Base-by-base conservation (phyloP, 2,797 vertebrate species). In the Sebastes oblongus region DNA sequence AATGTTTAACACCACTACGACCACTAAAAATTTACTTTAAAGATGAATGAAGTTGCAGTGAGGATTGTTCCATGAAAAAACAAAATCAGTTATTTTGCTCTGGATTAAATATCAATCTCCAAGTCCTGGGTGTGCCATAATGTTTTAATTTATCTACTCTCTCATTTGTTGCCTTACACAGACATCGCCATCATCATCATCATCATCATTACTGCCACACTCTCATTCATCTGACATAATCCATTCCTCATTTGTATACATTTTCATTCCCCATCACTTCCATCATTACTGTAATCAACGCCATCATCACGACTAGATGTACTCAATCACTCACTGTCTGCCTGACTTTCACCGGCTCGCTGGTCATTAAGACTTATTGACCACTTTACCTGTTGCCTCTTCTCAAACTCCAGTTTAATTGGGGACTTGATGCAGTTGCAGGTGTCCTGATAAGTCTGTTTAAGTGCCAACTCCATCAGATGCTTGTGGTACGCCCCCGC, bases 361-460 rank as follows among this genome's bases (percentile, higher is more conserved):
- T 32, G 7, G 13, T 55, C 9, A 75, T 80, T 55, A 74, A 42
- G 36, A 36, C 27, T 24, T 54, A 75, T 34, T 67, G 70, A 79
- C 16, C 39, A 58, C 42, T 72, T 90, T 96, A 99, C 98, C 97
- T 99, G 98, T 80, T 99, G 98, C 65, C 97, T 96, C 85, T 99
- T 99, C 91, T 99, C 98, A 93, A 98, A 99, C 81, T 99, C 98
- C 86, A 99, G 81, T 91, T 99, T 99, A 92, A 99, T 99, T 8
- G 98, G 97, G 12, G 98, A 99, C 90, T 99, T 99, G 94, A 99
- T 99, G 93, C 98, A 99, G 91, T 99, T 99, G 93, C 98, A 99
- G 0, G 98, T 99, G 93, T 99, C 98, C 84, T 98, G 97, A 80
- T 99, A 99, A 0, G 98, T 99, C 83, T 99, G 98, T 89, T 97